Conservation (phyloP, 2,113 vertebrate genomes). For the Antechinus flavipes region DNA sequence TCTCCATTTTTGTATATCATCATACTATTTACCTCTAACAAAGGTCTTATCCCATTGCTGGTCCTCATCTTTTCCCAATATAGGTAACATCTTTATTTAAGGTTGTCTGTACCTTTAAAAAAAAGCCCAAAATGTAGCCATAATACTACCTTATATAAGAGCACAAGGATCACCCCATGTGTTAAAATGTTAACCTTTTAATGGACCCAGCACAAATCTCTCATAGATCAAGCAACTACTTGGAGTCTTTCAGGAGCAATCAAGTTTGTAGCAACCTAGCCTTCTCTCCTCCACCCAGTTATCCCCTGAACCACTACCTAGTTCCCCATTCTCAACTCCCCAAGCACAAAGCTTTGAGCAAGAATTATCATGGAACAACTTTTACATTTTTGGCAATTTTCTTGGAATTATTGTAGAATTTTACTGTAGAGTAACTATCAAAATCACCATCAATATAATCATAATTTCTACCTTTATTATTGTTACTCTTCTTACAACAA, state of each 20-base stretch:
- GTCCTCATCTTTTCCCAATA: neutral
- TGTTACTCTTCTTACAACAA: neutral
- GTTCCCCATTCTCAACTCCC: constrained; percentile 28
- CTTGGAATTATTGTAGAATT: constrained; percentile 7
- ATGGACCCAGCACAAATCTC: neutral
- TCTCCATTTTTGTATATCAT: neutral
- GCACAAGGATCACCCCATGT: neutral
- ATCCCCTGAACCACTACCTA: constrained; percentile 42
- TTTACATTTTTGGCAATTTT: constrained; percentile 28
- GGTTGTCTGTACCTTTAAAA: constrained; percentile 4
- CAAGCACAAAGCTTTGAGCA: constrained; percentile 41
- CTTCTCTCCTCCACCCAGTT: constrained; percentile 36
- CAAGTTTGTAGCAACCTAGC: neutral
- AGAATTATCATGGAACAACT: constrained; percentile 27
- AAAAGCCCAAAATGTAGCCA: constrained; percentile 15
- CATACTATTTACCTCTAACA: neutral
- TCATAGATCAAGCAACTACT: neutral
- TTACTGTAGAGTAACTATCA: neutral
- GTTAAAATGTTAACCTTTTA: neutral
- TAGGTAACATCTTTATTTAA: neutral
- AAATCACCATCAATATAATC: neutral
- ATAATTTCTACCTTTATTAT: neutral
- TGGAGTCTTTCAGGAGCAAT: neutral
- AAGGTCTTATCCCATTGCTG: neutral
- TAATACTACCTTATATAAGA: constrained; percentile 52